These are phyloP conservation scores for Drosophila murphyi DNA, from an alignment of 1,140 invertebrate genomes.

Conservation along the genomic window DNA sequence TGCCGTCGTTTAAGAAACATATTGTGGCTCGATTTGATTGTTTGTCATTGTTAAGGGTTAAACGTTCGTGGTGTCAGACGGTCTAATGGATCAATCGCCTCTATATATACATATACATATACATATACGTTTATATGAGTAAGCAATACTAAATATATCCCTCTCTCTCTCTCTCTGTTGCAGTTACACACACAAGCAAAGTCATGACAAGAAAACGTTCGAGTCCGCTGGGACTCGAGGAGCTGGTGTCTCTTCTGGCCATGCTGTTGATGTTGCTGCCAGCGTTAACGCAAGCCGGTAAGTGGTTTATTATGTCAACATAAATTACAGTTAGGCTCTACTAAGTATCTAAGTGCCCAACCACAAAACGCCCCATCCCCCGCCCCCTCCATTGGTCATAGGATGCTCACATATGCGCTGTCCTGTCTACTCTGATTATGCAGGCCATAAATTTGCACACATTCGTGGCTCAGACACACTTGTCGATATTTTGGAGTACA, in stretches of 20 bases:
- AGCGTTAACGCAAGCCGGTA: slow-evolving; percentile 80
- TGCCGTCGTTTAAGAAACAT: slow-evolving; percentile 82
- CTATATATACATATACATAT: too few species aligned
- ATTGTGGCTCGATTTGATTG: slow-evolving; percentile 76
- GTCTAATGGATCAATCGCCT: slow-evolving; percentile 45
- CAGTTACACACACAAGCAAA: slow-evolving; percentile 72
- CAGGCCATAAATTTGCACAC: slow-evolving; percentile 40
- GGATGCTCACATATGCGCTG: slow-evolving; percentile 36
- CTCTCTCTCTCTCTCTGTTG: slow-evolving; percentile 35
- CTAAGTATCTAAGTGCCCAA: slow-evolving; percentile 32
- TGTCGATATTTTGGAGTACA: slow-evolving; percentile 51
- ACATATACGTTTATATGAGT: too few species aligned
- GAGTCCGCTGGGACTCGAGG: slow-evolving; percentile 84
- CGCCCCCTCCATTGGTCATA: not conserved
- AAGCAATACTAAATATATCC: slow-evolving; percentile 26
- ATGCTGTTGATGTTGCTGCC: slow-evolving; percentile 67
- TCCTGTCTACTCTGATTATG: slow-evolving; percentile 22
- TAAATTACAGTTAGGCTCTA: slow-evolving; percentile 70
- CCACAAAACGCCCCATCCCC: slow-evolving; percentile 3
- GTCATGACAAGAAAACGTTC: slow-evolving; percentile 83
- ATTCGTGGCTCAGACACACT: slow-evolving; percentile 16
- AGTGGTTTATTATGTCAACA: slow-evolving; percentile 83
- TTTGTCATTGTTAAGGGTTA: slow-evolving; percentile 70
- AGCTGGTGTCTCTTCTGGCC: slow-evolving; percentile 75
- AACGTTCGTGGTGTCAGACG: slow-evolving; percentile 46